These are phyloP conservation scores for Hypocryptadius cinnamomeus DNA, from an alignment of 2,113 vertebrate species.

Conservation along the genomic window DNA sequence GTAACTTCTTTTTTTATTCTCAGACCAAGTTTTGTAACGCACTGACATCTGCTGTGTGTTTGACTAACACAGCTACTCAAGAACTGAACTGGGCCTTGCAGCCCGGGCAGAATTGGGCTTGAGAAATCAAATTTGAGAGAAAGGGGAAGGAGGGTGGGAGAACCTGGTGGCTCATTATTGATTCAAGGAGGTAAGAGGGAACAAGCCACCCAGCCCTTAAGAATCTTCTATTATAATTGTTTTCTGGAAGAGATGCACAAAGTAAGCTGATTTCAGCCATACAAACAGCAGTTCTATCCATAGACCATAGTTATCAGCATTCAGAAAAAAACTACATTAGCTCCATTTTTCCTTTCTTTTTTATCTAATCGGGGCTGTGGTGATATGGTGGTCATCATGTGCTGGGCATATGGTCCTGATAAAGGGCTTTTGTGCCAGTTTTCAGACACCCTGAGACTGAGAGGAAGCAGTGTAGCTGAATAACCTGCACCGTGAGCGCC, in stretches of 20 bases:
- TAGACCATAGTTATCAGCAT: neutral
- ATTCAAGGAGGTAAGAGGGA: neutral
- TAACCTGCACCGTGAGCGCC: neutral
- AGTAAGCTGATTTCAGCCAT: neutral
- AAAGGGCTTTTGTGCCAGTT: neutral
- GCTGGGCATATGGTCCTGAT: neutral
- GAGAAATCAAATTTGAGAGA: neutral
- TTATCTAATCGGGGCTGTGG: neutral
- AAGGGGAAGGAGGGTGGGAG: neutral
- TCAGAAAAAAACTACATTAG: neutral
- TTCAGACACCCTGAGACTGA: neutral
- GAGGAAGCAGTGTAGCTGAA: neutral
- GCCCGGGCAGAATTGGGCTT: fast-evolving
- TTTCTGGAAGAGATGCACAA: neutral
- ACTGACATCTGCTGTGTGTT: conserved; percentile 68
- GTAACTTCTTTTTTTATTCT: neutral
- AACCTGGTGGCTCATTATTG: neutral
- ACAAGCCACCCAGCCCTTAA: neutral
- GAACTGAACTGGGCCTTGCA: neutral
- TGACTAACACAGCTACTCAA: neutral
- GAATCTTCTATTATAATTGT: neutral
- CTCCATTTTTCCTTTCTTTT: neutral
- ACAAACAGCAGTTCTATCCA: neutral
- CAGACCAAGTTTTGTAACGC: conserved; percentile 47
- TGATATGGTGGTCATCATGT: neutral